Conservation (phyloP, 2,888 invertebrate genomes). For the Lepidochitona cinerea region DNA sequence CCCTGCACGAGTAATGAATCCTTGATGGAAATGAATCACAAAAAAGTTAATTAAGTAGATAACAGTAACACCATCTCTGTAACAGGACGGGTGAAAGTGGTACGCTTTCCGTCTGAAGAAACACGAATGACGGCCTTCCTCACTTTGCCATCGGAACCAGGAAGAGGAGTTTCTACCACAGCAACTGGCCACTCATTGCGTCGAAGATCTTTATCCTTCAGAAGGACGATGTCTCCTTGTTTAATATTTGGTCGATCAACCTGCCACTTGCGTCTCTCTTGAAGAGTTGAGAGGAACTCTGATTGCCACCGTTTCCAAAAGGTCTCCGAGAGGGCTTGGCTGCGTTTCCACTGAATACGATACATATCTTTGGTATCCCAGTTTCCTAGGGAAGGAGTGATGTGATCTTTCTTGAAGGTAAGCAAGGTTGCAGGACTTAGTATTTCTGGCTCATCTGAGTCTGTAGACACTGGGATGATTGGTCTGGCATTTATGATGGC, state of each 20-base stretch:
- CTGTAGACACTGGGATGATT: background rate
- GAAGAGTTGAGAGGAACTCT: background rate
- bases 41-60: background rate
- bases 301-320: background rate
- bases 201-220: background rate
- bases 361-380: background rate
- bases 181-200: background rate
- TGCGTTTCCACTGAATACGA: background rate
- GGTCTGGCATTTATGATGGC: background rate
- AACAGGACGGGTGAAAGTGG: background rate
- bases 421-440: background rate
- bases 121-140: background rate
- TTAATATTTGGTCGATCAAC: background rate
- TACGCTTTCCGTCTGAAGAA: background rate
- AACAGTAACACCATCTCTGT: background rate
- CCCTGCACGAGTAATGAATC: too few relatives aligned
- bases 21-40: too few relatives aligned
- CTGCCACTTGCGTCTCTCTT: background rate
- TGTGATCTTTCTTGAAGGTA: background rate
- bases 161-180: background rate
- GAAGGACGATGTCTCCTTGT: background rate
- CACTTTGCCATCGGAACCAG: background rate
- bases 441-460: background rate
- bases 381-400: background rate
- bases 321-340: background rate